A percentile compares a stretch with the other conserved stretches of the same genome.
phyloP scores from a whole-genome alignment of 2,797 vertebrate species.

The Eidolon dupreanum region DNA sequence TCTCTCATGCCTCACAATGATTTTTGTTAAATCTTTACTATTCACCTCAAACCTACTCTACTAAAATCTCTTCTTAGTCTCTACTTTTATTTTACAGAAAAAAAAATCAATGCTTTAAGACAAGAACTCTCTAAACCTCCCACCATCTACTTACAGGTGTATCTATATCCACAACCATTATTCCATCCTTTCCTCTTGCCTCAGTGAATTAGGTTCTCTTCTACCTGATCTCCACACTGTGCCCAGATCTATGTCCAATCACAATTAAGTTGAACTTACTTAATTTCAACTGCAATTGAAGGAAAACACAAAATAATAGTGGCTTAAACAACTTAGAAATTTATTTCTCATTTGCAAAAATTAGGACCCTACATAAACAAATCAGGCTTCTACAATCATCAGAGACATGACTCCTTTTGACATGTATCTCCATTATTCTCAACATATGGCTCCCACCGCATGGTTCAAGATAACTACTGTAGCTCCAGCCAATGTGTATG shows the following conservation, averaged over 20 bases:
- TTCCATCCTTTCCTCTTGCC: not conserved
- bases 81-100: conserved; percentile 11
- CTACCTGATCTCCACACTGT: not conserved
- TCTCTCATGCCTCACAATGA: not conserved
- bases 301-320: conserved; percentile 6
- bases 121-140: not conserved
- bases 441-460: not conserved
- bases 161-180: not conserved
- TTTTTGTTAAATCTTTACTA: conserved; percentile 23
- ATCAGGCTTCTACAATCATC: not conserved
- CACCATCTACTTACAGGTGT: not conserved
- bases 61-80: conserved; percentile 21
- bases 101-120: not conserved
- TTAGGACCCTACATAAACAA: not conserved
- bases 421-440: not conserved
- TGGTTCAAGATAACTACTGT: not conserved
- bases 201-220: not conserved
- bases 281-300: not conserved
- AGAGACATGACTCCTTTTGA: not conserved
- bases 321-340: not conserved
- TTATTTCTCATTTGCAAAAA: conserved; percentile 27
- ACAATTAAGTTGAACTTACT: not conserved
- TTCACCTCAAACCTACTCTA: not conserved
- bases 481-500: not conserved
- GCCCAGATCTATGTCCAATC: not conserved